Conservation (phyloP, 2,888 invertebrate species). For the Imbricaverruca yamaguchii region DNA sequence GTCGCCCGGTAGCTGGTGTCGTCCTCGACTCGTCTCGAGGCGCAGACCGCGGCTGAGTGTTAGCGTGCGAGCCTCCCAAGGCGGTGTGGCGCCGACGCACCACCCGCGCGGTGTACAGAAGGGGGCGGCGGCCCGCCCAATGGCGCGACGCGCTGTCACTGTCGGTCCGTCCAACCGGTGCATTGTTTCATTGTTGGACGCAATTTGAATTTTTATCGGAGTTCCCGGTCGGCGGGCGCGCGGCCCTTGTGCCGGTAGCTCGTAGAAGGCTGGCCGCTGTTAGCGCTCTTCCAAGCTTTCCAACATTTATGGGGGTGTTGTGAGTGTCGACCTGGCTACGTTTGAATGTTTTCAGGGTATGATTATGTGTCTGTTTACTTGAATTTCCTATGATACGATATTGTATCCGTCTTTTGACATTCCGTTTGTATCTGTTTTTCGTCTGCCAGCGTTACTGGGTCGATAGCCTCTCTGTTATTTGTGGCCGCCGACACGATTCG, state of each 20-base stretch:
- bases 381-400: not conserved
- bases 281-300: not conserved
- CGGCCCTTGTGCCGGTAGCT: not conserved
- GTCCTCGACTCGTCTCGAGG: too few species aligned
- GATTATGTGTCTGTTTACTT: not conserved
- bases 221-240: slow-evolving; percentile 53
- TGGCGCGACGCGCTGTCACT: not conserved
- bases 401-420: not conserved
- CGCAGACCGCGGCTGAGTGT: too few species aligned
- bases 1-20: too few species aligned
- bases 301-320: too few species aligned
- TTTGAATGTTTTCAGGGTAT: too few species aligned
- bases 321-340: too few species aligned
- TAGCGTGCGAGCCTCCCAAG: too few species aligned
- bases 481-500: not conserved
- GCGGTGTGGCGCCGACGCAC: too few species aligned
- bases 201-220: slow-evolving; percentile 36
- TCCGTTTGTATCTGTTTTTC: not conserved
- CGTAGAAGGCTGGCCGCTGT: too few species aligned
- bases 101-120: too few species aligned
- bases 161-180: not conserved
- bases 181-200: slow-evolving; percentile 10
- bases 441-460: not conserved
- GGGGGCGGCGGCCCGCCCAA: too few species aligned
- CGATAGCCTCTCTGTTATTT: not conserved